phyloP scores from a whole-genome alignment of 2,888 invertebrate genomes.

The Caenorhabditis zanzibari region DNA sequence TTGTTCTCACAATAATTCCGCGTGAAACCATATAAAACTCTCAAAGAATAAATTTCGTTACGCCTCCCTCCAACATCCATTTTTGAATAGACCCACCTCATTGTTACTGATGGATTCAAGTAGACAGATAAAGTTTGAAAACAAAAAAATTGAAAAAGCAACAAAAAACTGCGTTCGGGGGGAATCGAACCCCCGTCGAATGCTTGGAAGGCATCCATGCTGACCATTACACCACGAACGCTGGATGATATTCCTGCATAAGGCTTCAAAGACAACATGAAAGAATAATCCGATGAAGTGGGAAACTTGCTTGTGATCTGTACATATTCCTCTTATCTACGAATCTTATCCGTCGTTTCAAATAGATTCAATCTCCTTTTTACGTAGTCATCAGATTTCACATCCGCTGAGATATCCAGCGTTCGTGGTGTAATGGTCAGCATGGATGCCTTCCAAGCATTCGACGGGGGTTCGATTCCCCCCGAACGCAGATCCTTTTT shows the following conservation, averaged over 20 bases:
- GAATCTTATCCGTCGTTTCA: neutral
- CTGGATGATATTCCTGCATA: neutral
- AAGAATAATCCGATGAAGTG: neutral
- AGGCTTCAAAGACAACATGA: neutral
- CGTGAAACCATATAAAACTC: too few relatives aligned
- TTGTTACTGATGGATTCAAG: too few relatives aligned
- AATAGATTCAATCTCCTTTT: too few relatives aligned
- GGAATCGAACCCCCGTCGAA: conserved; percentile 79
- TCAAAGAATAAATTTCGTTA: too few relatives aligned
- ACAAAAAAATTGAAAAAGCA: too few relatives aligned
- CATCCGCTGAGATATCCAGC: conserved; percentile 16
- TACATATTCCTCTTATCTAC: neutral
- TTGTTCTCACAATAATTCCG: too few relatives aligned
- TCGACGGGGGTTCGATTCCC: conserved; percentile 76
- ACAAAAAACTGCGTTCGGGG: too few relatives aligned
- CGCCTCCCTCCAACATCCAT: too few relatives aligned
- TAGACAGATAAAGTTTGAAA: too few relatives aligned
- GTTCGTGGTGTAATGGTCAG: conserved; percentile 77
- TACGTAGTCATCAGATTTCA: neutral
- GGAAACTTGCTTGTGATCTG: neutral
- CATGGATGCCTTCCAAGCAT: conserved; percentile 77
- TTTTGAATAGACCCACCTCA: too few relatives aligned
- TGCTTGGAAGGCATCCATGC: conserved; percentile 80
- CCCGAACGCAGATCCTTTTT: conserved; percentile 65
- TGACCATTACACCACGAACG: conserved; percentile 79